Evolutionary conservation across 2,888 invertebrate species (phyloP).

Genomic region (Drosophila pullipes): DNA sequence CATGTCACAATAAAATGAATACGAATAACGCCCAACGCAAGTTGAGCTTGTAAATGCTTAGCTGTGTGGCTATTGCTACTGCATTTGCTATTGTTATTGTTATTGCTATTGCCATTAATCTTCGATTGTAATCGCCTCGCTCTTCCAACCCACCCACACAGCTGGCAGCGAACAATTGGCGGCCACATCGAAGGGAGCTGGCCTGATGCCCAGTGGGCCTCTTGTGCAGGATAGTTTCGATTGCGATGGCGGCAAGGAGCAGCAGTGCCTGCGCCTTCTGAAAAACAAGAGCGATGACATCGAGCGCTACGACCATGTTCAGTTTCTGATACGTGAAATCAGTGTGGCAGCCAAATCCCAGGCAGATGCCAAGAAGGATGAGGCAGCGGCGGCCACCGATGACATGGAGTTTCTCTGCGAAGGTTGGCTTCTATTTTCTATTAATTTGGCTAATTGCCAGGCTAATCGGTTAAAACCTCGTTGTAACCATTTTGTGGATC

Average conservation of each 20-base stretch:
- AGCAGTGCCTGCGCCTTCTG: slow-evolving; percentile 83
- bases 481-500: background rate
- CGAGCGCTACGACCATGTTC: slow-evolving; percentile 92
- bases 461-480: slow-evolving; percentile 32
- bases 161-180: slow-evolving; percentile 60
- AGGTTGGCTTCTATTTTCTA: slow-evolving; percentile 58
- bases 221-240: slow-evolving; percentile 80
- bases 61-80: slow-evolving; percentile 8
- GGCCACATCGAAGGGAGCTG: slow-evolving; percentile 50
- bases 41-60: background rate
- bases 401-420: slow-evolving; percentile 85
- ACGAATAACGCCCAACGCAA: background rate
- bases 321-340: slow-evolving; percentile 95
- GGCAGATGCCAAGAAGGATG: slow-evolving; percentile 86
- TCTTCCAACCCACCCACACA: background rate
- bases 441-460: slow-evolving; percentile 55
- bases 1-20: background rate
- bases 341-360: slow-evolving; percentile 86
- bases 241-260: slow-evolving; percentile 78
- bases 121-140: slow-evolving; percentile 33
- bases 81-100: background rate
- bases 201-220: slow-evolving; percentile 42
- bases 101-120: slow-evolving; percentile 31
- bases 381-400: slow-evolving; percentile 69
- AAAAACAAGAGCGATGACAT: slow-evolving; percentile 85